These are phyloP conservation scores for Holocentrus rufus DNA, from an alignment of 2,797 vertebrate species.

Conservation along the genomic window DNA sequence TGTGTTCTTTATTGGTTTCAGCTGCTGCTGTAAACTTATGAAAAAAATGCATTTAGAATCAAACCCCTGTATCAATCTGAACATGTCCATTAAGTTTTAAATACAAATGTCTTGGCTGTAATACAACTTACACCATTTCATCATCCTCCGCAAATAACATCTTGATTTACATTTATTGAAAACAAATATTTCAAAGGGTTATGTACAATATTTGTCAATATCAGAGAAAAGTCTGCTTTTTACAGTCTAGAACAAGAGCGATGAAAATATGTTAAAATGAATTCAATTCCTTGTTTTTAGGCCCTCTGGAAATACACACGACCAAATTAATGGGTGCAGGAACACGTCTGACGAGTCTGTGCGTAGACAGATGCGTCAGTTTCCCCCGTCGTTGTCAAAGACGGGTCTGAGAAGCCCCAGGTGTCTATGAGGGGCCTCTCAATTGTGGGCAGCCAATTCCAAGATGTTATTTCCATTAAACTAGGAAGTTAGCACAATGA, in stretches of 20 bases:
- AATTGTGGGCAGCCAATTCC: neutral
- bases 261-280: no score
- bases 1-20: constrained; percentile 2
- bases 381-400: neutral
- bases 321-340: neutral
- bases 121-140: constrained; percentile 69
- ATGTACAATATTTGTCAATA: neutral
- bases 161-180: constrained; percentile 5
- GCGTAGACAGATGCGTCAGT: neutral
- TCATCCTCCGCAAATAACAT: constrained; percentile 8
- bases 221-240: neutral
- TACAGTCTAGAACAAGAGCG: neutral
- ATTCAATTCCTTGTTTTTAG: no score
- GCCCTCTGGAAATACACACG: no score
- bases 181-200: constrained; percentile 11
- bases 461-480: neutral
- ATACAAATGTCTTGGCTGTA: constrained; percentile 46
- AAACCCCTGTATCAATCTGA: constrained; percentile 9
- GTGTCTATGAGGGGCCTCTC: no score
- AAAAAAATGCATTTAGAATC: constrained; percentile 13
- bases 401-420: no score
- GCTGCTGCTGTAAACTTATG: constrained; percentile 15
- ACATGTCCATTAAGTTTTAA: neutral
- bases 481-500: neutral
- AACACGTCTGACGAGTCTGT: neutral